A percentile compares a stretch with the other conserved stretches of the same genome.
These are phyloP conservation scores for Ephydatia muelleri DNA, from an alignment of 37 sponge, comb jelly and placozoan genomes.

Conservation along the genomic window DNA sequence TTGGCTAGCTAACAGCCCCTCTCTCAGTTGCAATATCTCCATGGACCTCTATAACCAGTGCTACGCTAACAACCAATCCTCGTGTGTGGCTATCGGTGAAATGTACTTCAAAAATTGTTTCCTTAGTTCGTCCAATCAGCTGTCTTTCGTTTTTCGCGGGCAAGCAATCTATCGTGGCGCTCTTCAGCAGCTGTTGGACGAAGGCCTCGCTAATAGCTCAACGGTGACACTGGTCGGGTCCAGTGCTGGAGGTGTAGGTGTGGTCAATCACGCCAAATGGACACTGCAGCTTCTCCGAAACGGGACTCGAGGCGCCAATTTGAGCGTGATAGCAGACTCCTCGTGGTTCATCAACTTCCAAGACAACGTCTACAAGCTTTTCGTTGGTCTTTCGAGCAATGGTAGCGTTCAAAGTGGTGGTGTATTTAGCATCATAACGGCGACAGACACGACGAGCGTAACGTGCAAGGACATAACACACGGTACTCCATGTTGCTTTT, in stretches of 20 bases:
- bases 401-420: not conserved
- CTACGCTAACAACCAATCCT: not conserved
- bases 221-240: slow-evolving; percentile 63
- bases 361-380: not conserved
- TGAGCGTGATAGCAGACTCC: slow-evolving; percentile 69
- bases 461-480: not conserved
- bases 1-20: slow-evolving; percentile 46
- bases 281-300: slow-evolving; percentile 7
- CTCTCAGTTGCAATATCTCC: not conserved
- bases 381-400: not conserved
- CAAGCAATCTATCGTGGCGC: slow-evolving; percentile 41
- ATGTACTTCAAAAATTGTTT: not conserved
- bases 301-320: not conserved
- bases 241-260: slow-evolving; percentile 91
- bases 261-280: slow-evolving; percentile 69
- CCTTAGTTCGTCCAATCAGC: not conserved
- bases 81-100: not conserved
- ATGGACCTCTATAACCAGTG: not conserved
- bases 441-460: not conserved
- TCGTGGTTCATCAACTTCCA: slow-evolving; percentile 91
- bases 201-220: slow-evolving; percentile 21
- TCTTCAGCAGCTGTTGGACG: slow-evolving; percentile 35
- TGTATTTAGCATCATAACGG: not conserved
- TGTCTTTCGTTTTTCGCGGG: slow-evolving; percentile 81
- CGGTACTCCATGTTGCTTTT: slow-evolving; percentile 79